Base-by-base conservation (phyloP, 2,797 vertebrate species). In the Heliangelus exortis region DNA sequence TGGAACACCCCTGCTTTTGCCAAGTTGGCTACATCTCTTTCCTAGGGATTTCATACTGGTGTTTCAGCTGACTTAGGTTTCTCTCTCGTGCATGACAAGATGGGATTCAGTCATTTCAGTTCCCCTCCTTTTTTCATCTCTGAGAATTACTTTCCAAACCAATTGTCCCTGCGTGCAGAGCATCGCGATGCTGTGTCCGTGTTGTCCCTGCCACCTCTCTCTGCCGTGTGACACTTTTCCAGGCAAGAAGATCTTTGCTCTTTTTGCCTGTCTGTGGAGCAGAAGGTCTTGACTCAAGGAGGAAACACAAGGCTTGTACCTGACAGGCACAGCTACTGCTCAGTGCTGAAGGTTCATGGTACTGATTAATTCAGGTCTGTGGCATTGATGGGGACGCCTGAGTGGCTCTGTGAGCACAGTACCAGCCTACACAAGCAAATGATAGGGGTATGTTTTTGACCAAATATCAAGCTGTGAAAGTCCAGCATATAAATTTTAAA, bases 1-100 rank as follows among this genome's bases (percentile, higher is more conserved):
- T 95, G 91, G 87, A 88, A 82, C 34, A 58, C 91, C 90, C 79
- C 84, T 91, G 62, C 75, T 90, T 94, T 89, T 93, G 87, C 94
- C 93, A 96, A 89, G 39, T 71, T 93, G 84, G 79, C 73, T 88
- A 48, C 39, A 57, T 54, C 67, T 69, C 66, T 79, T 75, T 91
- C 54, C 28, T 67, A 34, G 31, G 84, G 89, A 85, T 87, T 94
- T 85, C 55, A 55, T 41, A 13, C 33, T 66, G 84, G 58, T 26
- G 41, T 78, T 92, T 81, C 66, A 63, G 58, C 62, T 86, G 89
- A 72, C 43, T 93, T 80, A 47, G 73, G 58, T 94, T 91, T 94
- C 73, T 87, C 54, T 79, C 73, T 91, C 22, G 2, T 53, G 69
- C 89, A 48, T 22, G 65, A 84, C 84, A 54, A 85, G 69, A 26